phyloP scores from a whole-genome alignment of 2,113 vertebrate species.

The Motacilla tschutschensis region DNA sequence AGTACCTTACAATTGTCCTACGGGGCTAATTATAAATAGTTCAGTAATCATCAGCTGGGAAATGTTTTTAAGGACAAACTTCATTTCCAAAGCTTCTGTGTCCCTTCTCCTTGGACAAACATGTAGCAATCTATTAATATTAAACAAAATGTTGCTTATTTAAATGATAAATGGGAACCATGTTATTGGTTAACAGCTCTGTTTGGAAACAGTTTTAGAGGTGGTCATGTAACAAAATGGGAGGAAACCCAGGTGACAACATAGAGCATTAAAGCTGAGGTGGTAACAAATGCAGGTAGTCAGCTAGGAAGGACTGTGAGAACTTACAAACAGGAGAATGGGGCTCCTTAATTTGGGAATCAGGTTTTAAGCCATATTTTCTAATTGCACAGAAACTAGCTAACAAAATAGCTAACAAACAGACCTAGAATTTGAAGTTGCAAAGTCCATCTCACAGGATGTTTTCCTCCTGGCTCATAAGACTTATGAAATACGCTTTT shows the following conservation, averaged over 20 bases:
- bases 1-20: not conserved
- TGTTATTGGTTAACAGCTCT: not conserved
- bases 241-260: not conserved
- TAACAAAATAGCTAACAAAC: not conserved
- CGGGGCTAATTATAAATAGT: not conserved
- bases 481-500: not conserved
- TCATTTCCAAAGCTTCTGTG: not conserved
- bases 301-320: not conserved
- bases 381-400: not conserved
- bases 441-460: not conserved
- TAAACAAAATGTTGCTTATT: slow-evolving; percentile 13
- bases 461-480: slow-evolving; percentile 12
- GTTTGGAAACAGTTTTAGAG: slow-evolving; percentile 5
- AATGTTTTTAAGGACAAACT: not conserved
- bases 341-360: slow-evolving; percentile 15
- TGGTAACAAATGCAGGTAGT: not conserved
- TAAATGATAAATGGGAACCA: not conserved
- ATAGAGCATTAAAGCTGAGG: not conserved
- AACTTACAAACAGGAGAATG: not conserved
- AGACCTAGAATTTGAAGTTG: not conserved
- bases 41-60: not conserved
- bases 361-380: slow-evolving; percentile 9
- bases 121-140: slow-evolving; percentile 18
- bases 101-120: slow-evolving; percentile 2
- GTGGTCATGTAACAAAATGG: not conserved